Evolutionary conservation across 2,113 vertebrate genomes (phyloP).

Genomic region (Balaeniceps rex): DNA sequence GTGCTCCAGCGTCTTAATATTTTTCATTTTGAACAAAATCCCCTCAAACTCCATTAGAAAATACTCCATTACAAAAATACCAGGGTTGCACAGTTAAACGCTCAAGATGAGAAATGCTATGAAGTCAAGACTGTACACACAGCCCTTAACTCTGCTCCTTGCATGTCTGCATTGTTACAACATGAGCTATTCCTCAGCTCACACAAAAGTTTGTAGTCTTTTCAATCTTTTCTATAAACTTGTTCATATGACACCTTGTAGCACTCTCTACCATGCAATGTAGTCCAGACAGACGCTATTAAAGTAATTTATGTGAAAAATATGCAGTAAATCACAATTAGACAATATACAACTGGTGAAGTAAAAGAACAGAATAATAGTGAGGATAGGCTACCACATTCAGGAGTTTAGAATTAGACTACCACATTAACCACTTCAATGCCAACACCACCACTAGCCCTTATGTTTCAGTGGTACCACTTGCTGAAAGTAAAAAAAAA

Average conservation of each 20-base stretch:
- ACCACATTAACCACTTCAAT: neutral
- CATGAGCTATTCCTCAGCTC: neutral
- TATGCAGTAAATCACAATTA: neutral
- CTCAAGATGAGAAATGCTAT: neutral
- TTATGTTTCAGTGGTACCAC: neutral
- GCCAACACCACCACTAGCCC: neutral
- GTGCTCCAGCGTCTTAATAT: neutral
- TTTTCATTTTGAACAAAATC: neutral
- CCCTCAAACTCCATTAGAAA: neutral
- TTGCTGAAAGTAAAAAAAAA: neutral
- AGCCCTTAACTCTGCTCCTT: neutral
- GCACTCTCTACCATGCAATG: neutral
- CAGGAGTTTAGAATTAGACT: neutral
- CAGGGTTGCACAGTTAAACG: neutral
- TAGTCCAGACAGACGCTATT: neutral
- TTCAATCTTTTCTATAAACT: neutral
- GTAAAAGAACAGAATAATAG: neutral
- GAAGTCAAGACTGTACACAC: neutral
- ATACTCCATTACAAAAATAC: neutral
- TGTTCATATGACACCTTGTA: neutral
- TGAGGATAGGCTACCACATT: neutral
- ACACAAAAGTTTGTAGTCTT: neutral
- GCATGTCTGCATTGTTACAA: neutral
- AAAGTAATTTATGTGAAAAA: constrained; percentile 15
- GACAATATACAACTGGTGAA: neutral